Evolutionary conservation across 2,113 vertebrate species (phyloP), one percentile per base, ranked within the genome.

Genomic region (Romanogobio albipinnatus): DNA sequence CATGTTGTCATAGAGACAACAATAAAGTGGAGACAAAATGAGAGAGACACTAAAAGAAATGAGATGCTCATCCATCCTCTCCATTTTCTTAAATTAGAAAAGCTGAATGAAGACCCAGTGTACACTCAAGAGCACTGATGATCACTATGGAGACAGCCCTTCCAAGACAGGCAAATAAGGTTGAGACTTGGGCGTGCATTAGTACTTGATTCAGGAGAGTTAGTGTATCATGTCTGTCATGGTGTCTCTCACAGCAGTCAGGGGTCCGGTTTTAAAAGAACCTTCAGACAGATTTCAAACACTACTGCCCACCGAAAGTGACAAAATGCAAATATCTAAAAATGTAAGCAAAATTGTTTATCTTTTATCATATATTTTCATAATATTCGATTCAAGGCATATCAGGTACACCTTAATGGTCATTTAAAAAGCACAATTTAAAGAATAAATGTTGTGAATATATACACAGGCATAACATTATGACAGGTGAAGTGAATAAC

Each of bases 81-180:
- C 22, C 56, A 45, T 36, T 47, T 45, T 39, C 26, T 64, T 61
- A 74, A 76, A 64, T 76, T 49, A 49, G 56, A 75, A 47, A 51
- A 76, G 43, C 45, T 47, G 43, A 76, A 43, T 58, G 66, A 70
- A 45, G 70, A 22, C 36, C 33, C 45, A 8, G 68, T 19, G 43
- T 14, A 26, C 9, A 73, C 53, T 75, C 22, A 76, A 83, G 58
- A 62, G 71, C 59, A 59, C 71, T 76, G n/a, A 51, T 84, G n/a
- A 51, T 84, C 74, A 84, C 74, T 84, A 53, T 77, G 49, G 83
- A 75, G 74, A 77, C 61, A 47, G 33, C 33, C 8, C 56, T 17
- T 43, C 36, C 39, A 45, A 49, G 53, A 56, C 22, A 29, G 24
- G 39, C 33, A 49, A 33, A 62, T 9, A 26, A 26, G 45, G 47